Conservation (phyloP, 2,113 vertebrate species). For the Rhadina sibilatrix region DNA sequence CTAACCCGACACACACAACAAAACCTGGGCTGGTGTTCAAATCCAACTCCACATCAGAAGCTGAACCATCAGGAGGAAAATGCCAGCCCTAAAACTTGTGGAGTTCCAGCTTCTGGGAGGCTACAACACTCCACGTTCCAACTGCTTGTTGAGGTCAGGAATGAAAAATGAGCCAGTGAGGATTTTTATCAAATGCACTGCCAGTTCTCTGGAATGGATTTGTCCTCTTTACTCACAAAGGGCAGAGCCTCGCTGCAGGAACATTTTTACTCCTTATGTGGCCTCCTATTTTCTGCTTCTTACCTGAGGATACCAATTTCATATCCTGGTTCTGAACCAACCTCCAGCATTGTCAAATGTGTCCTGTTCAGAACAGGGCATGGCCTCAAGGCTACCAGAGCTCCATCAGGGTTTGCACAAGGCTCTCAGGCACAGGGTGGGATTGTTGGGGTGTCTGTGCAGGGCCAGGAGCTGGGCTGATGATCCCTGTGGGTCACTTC, state of each 20-base stretch:
- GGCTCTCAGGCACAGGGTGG: too few species aligned
- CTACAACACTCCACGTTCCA: neutral
- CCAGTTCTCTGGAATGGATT: neutral
- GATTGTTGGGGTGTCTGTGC: neutral
- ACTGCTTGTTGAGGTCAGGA: neutral
- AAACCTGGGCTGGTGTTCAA: neutral
- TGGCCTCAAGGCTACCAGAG: neutral
- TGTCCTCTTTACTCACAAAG: neutral
- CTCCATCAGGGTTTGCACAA: neutral
- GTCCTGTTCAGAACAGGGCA: neutral
- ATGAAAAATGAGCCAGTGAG: neutral
- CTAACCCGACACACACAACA: neutral
- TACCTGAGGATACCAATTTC: neutral
- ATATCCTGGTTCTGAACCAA: neutral
- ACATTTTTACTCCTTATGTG: accelerated
- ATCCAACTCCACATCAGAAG: neutral
- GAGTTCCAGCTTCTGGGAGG: neutral
- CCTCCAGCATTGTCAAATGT: neutral
- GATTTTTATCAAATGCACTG: neutral
- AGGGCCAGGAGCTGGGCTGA: neutral
- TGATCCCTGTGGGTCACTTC: neutral
- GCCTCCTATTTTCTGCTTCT: neutral
- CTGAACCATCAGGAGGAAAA: neutral
- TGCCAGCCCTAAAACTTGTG: neutral
- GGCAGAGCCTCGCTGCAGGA: neutral